Evolutionary conservation across 2,113 vertebrate genomes (phyloP), one percentile per base, ranked within the genome.

Genomic region (Oxyura jamaicensis): DNA sequence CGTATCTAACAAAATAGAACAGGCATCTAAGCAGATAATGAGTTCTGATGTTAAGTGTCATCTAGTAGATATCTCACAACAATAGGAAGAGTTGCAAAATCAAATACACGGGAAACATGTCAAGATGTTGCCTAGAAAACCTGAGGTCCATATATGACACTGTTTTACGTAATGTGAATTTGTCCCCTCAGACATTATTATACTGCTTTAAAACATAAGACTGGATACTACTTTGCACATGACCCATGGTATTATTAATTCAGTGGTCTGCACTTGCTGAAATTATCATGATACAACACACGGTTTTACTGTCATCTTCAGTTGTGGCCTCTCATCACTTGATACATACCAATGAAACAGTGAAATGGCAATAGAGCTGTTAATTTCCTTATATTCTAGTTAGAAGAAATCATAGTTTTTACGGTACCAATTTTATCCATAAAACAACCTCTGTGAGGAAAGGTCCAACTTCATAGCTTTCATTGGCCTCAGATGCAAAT

Each of bases 281-380:
- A 83, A 78, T 9, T 10, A 23, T 33, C 16, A 19, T 9, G 22
- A 60, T 41, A 73, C n/a, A 48, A 55, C 48, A n/a, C 25, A 67
- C 0, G 5, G 6, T 39, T 71, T 84, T 56, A 71, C 28, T 68
- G 16, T 50, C 78, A 75, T 35, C 2, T 0, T 46, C 52, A 50
- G 2, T 46, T 50, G 26, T 39, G 31, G 36, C 12, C 10, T 68
- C n/a, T 77, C 33, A 10, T 58, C 78, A 42, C 12, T 82, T 14
- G 31, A 41, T 9, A 33, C 29, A n/a, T 6, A 58, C 3, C 11
- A 59, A 1, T 0, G 6, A 68, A 82, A 86, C 59, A 53, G 8
- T 44, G 41, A 81, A 29, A 6, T 5, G 5, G 36, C 11, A 44
- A n/a, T 2, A 44, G 60, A 73, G 65, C 0, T 1, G 22, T 59